A percentile compares a stretch with the other conserved stretches of the same genome.
Evolutionary conservation across 2,797 vertebrate species (phyloP).

Genomic region (Columba guinea): DNA sequence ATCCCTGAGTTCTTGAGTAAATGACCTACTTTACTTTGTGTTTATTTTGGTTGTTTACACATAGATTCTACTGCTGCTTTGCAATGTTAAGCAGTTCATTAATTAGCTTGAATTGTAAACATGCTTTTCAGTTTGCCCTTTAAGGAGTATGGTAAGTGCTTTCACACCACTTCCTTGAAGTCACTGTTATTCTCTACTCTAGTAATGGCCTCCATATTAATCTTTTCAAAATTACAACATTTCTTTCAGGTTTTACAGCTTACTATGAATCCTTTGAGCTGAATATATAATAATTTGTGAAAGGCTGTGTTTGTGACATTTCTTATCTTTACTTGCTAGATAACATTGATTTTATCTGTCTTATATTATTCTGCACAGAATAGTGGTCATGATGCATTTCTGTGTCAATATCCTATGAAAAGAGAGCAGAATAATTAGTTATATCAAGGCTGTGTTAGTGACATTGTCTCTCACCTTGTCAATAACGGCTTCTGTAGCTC

Average conservation of each 20-base stretch:
- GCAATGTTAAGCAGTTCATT: neutral
- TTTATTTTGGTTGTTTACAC: neutral
- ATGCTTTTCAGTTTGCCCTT: neutral
- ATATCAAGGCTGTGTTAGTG: neutral
- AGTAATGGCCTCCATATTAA: neutral
- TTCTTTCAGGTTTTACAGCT: neutral
- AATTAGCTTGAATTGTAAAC: neutral
- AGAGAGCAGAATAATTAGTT: neutral
- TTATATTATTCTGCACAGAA: neutral
- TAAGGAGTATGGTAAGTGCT: neutral
- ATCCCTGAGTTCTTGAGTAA: neutral
- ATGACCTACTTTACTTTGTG: neutral
- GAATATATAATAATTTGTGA: neutral
- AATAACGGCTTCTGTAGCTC: neutral
- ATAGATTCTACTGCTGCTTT: neutral
- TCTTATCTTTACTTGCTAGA: neutral
- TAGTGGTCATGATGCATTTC: neutral
- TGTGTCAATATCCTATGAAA: neutral
- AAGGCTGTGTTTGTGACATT: neutral
- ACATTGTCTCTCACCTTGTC: neutral
- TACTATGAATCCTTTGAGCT: neutral
- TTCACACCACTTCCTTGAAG: neutral
- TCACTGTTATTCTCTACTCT: neutral
- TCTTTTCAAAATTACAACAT: neutral
- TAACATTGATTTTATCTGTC: slow-evolving; percentile 27